phyloP scores from a whole-genome alignment of 1,140 invertebrate species.

The Saccostrea cuccullata region DNA sequence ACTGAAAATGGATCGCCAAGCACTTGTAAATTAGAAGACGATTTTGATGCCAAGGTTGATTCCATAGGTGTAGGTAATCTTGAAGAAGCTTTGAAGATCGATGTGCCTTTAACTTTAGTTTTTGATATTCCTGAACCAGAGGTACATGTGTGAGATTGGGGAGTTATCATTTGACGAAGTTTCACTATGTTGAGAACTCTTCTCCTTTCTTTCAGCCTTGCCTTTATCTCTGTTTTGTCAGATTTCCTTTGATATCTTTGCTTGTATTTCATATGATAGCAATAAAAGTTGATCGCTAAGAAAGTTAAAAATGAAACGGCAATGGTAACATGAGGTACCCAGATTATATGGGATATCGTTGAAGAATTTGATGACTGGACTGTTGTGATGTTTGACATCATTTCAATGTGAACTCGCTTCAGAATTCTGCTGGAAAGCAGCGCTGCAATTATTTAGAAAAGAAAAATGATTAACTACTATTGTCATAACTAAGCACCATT shows the following conservation, averaged over 20 bases:
- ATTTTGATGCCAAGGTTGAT: conserved; percentile 10
- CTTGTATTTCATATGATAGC: conserved; percentile 60
- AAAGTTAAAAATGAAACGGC: conserved; percentile 60
- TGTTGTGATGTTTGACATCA: conserved; percentile 15
- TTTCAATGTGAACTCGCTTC: background rate
- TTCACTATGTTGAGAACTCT: conserved; percentile 49
- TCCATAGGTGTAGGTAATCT: background rate
- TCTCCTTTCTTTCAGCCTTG: conserved; percentile 58
- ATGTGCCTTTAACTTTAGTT: background rate
- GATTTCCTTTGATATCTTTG: conserved; percentile 59
- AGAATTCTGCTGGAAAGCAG: background rate
- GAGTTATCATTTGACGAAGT: conserved; percentile 28
- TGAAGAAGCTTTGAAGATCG: background rate
- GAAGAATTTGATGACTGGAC: background rate
- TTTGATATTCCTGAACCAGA: background rate
- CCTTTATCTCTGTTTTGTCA: conserved; percentile 56
- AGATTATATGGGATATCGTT: conserved; percentile 37
- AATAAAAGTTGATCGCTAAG: conserved; percentile 61
- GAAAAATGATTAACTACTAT: background rate
- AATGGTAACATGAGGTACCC: conserved; percentile 60
- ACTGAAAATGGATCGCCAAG: background rate
- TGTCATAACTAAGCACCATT: too few relatives aligned
- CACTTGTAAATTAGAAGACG: conserved; percentile 8
- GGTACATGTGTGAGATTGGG: background rate
- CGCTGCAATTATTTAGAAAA: background rate